Conservation (phyloP, 1,140 invertebrate genomes). For the Heterodera schachtii region DNA sequence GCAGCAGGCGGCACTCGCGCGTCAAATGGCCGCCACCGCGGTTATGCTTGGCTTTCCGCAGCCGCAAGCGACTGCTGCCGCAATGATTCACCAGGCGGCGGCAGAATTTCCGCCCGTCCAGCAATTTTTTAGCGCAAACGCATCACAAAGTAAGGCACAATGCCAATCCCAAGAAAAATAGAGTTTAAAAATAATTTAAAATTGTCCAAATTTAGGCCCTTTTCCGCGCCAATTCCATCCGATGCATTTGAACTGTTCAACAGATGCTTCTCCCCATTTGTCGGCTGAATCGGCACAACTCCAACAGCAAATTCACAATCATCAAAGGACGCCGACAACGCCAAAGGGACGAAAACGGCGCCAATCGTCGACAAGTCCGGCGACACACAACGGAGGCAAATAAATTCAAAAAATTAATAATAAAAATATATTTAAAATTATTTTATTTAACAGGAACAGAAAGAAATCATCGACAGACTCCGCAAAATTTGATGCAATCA, state of each 20-base stretch:
- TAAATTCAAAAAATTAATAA: not conserved
- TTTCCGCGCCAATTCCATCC: not conserved
- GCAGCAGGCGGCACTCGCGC: conserved; percentile 5
- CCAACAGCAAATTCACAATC: not conserved
- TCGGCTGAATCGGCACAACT: not conserved
- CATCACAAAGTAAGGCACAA: not conserved
- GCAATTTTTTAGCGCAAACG: not conserved
- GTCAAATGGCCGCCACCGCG: conserved; percentile 12
- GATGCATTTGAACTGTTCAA: not conserved
- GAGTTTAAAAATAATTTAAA: too few relatives aligned
- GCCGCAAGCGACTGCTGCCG: not conserved
- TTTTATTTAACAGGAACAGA: not conserved
- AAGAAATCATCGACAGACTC: not conserved
- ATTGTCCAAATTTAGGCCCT: not conserved
- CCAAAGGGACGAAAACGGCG: not conserved
- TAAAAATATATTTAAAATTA: not conserved
- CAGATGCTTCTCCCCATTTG: not conserved
- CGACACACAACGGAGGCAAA: not conserved
- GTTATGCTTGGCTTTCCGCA: not conserved
- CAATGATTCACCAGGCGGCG: not conserved
- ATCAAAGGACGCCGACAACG: conserved; percentile 2
- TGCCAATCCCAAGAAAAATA: too few relatives aligned
- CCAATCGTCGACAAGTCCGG: not conserved
- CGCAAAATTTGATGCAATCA: not conserved
- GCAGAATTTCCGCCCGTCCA: not conserved